Evolutionary conservation across 2,113 vertebrate species (phyloP).

Genomic region (Poeciliopsis occidentalis): DNA sequence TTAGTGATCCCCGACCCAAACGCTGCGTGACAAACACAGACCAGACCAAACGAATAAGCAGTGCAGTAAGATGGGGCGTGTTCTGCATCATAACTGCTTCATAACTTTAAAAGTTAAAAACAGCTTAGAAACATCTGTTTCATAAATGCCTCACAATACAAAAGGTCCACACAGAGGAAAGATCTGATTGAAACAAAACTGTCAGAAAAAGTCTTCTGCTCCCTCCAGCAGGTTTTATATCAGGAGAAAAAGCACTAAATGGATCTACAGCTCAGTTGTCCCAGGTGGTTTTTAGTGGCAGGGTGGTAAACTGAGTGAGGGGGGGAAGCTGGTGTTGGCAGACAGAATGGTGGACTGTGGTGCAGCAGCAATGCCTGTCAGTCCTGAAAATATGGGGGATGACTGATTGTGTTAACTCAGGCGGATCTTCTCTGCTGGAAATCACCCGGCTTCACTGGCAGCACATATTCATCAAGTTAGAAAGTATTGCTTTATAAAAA

Average conservation of each 20-base stretch:
- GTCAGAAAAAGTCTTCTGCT: neutral
- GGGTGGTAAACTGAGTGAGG: slow-evolving; percentile 24
- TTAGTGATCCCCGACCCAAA: neutral
- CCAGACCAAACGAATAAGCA: no score
- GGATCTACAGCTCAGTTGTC: slow-evolving; percentile 66
- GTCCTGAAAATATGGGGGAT: slow-evolving; percentile 4
- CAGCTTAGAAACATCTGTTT: no score
- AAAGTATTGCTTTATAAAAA: neutral
- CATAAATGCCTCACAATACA: neutral
- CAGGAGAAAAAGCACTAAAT: slow-evolving; percentile 59
- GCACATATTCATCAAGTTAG: no score
- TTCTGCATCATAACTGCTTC: no score
- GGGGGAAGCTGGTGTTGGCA: neutral
- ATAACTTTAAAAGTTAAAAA: no score
- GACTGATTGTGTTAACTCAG: slow-evolving; percentile 27
- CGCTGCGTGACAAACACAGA: no score
- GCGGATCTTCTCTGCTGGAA: slow-evolving; percentile 2
- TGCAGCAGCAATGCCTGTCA: neutral
- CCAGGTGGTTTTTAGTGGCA: slow-evolving; percentile 59
- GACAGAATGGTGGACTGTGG: slow-evolving; percentile 20
- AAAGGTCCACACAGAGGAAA: neutral
- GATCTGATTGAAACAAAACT: neutral
- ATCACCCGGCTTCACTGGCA: no score
- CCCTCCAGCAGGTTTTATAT: slow-evolving; percentile 54
- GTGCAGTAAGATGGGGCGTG: no score